phyloP scores from a whole-genome alignment of 2,797 vertebrate genomes.

The Geotrypetes seraphini region DNA sequence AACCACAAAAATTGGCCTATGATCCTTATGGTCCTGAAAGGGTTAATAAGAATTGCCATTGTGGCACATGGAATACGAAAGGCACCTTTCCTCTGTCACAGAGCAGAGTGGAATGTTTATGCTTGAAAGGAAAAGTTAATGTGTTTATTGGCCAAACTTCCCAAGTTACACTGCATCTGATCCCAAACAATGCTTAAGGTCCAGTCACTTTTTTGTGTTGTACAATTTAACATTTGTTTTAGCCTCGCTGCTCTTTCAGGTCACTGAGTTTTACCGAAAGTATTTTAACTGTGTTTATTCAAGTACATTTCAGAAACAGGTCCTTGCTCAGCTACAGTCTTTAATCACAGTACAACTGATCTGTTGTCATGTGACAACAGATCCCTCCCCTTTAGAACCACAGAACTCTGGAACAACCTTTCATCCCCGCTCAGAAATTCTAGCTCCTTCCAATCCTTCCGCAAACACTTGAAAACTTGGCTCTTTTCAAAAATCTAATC shows the following conservation, averaged over 20 bases:
- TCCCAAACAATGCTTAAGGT: slow-evolving; percentile 8
- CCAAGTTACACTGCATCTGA: slow-evolving; percentile 28
- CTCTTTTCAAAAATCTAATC: too few relatives aligned
- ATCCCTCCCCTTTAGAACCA: too few relatives aligned
- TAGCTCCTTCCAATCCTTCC: too few relatives aligned
- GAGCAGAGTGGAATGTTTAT: slow-evolving; percentile 38
- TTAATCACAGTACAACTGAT: slow-evolving; percentile 4
- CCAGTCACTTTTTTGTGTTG: slow-evolving; percentile 25
- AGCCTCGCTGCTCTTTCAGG: background rate
- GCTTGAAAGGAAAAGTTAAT: slow-evolving; percentile 38
- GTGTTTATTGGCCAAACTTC: slow-evolving; percentile 24
- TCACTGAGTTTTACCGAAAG: background rate
- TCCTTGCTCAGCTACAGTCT: background rate
- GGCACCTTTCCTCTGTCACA: slow-evolving; percentile 38
- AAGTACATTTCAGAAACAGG: too few relatives aligned
- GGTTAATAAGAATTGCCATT: slow-evolving; percentile 43
- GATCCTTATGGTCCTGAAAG: too few relatives aligned
- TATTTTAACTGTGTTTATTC: slow-evolving; percentile 14
- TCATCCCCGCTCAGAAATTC: too few relatives aligned
- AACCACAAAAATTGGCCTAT: too few relatives aligned
- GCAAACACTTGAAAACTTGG: too few relatives aligned
- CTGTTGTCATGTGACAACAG: rapidly evolving
- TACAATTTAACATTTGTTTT: background rate
- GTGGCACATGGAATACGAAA: slow-evolving; percentile 38
- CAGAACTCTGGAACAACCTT: too few relatives aligned